Evolutionary conservation across 2,113 vertebrate species (phyloP).

Genomic region (Vulpes vulpes): DNA sequence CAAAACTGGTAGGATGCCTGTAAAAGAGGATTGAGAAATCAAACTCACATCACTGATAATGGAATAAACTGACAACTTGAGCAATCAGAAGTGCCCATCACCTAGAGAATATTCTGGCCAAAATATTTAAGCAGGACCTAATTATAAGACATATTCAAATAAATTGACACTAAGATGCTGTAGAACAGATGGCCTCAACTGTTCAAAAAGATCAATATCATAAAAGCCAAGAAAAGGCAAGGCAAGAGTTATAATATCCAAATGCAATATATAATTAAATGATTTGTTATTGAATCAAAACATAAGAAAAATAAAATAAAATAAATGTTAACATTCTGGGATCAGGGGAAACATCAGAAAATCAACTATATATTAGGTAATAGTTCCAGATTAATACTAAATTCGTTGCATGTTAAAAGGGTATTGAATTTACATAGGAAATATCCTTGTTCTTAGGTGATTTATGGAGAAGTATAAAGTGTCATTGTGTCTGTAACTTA

Average conservation of each 20-base stretch:
- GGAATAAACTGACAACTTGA: background rate
- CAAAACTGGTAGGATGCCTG: background rate
- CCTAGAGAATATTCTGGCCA: background rate
- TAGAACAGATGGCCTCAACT: background rate
- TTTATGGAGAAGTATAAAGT: background rate
- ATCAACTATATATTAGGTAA: background rate
- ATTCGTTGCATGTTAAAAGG: background rate
- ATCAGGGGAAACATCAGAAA: background rate
- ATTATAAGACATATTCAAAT: background rate
- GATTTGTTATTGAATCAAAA: background rate
- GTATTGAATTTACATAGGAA: background rate
- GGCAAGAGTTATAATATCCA: background rate
- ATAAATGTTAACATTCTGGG: background rate
- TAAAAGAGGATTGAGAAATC: background rate
- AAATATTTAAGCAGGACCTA: background rate
- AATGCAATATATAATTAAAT: background rate
- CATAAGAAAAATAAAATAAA: background rate
- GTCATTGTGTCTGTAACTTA: background rate
- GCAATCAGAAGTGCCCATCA: background rate
- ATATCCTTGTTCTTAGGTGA: background rate
- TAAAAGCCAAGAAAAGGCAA: background rate
- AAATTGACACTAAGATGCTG: background rate
- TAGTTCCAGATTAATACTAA: background rate
- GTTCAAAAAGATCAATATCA: background rate
- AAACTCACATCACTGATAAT: background rate